A percentile compares a stretch with the other conserved stretches of the same genome.
phyloP scores from a whole-genome alignment of 2,797 vertebrate genomes.

The Anisognathus igniventris region DNA sequence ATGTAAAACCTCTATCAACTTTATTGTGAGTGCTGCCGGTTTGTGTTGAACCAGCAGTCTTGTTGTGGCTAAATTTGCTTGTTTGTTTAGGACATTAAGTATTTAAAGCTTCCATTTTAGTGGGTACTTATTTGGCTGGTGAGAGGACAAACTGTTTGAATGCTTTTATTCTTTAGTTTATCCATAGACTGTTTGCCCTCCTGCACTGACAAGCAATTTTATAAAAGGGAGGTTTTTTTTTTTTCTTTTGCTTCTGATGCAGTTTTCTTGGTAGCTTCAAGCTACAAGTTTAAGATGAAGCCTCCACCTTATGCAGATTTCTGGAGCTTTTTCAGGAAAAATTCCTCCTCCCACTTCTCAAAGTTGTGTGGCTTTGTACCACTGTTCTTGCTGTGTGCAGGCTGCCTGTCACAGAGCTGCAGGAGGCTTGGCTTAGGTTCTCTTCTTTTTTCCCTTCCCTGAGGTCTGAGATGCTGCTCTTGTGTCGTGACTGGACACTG shows the following conservation, averaged over 20 bases:
- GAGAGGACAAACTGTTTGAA: background rate
- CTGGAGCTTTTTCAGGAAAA: background rate
- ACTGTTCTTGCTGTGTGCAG: background rate
- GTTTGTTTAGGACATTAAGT: conserved; percentile 26
- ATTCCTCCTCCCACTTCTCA: background rate
- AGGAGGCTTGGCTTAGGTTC: background rate
- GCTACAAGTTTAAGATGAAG: background rate
- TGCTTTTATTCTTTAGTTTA: background rate
- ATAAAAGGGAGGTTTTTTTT: background rate
- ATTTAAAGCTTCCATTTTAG: conserved; percentile 32
- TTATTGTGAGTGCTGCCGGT: background rate
- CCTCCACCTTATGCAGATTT: background rate
- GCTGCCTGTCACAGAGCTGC: background rate
- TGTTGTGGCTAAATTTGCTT: background rate
- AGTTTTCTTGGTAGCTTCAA: background rate
- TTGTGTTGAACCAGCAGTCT: conserved; percentile 6
- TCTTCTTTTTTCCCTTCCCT: background rate
- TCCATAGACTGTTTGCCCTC: background rate
- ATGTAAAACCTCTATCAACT: background rate
- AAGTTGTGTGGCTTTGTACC: background rate
- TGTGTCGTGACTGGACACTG: background rate
- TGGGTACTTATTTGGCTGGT: background rate
- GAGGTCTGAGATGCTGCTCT: background rate
- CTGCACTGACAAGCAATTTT: background rate
- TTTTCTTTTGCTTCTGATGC: background rate